These are phyloP conservation scores for Chrysocyon brachyurus DNA, from an alignment of 2,797 vertebrate genomes.

Conservation along the genomic window DNA sequence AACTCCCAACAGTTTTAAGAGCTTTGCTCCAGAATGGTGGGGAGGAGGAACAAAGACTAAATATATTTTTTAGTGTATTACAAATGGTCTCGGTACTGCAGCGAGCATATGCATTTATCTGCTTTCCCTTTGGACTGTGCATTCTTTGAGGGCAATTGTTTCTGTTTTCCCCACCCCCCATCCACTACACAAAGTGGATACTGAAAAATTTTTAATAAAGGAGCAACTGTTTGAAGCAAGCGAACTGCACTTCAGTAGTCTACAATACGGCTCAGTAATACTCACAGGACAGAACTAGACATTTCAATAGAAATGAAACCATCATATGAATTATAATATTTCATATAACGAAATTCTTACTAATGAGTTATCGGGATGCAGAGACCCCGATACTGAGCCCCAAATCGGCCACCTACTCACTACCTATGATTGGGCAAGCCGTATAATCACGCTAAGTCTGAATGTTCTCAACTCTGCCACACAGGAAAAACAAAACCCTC, in stretches of 20 bases:
- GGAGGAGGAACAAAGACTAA: background rate
- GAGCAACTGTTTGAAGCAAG: background rate
- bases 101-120: background rate
- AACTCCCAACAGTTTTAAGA: background rate
- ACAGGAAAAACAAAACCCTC: background rate
- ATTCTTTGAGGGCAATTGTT: background rate
- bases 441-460: background rate
- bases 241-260: background rate
- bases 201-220: slow-evolving; percentile 12
- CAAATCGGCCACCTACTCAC: background rate
- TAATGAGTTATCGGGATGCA: background rate
- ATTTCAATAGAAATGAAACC: slow-evolving; percentile 53
- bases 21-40: background rate
- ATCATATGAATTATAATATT: background rate
- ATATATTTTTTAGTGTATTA: background rate
- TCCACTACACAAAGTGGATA: background rate
- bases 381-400: background rate
- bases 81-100: background rate
- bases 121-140: background rate
- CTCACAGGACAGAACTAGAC: background rate
- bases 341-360: background rate
- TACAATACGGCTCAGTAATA: background rate
- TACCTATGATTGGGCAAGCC: background rate
- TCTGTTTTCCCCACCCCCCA: background rate
- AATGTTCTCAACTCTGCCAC: background rate